Evolutionary conservation across 2,113 vertebrate species (phyloP).

Genomic region (Gadus macrocephalus): DNA sequence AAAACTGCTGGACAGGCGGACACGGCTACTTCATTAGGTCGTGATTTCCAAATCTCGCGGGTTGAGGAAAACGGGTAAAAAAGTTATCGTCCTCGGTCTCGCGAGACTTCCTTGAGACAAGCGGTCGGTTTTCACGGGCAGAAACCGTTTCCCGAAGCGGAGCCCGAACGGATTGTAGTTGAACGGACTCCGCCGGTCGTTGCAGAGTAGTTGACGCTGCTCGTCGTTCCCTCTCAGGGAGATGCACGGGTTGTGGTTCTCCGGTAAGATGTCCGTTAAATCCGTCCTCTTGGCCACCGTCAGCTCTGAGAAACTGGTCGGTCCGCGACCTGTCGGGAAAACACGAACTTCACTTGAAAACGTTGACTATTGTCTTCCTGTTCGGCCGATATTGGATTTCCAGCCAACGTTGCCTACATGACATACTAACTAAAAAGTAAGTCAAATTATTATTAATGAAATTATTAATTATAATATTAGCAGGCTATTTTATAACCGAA

Average conservation of each 20-base stretch:
- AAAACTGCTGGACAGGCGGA: neutral
- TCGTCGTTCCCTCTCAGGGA: conserved; percentile 61
- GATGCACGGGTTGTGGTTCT: conserved; percentile 60
- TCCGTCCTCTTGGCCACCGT: conserved; percentile 25
- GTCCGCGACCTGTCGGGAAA: conserved; percentile 24
- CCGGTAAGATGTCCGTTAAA: conserved; percentile 25
- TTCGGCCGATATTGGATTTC: neutral
- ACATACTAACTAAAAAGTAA: neutral
- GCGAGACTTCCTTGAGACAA: conserved; percentile 16
- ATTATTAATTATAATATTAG: too few species aligned
- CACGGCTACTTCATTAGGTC: conserved; percentile 30
- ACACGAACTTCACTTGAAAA: neutral
- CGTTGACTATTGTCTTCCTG: too few species aligned
- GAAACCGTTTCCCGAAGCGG: conserved; percentile 72
- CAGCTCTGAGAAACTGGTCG: neutral
- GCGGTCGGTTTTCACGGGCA: neutral
- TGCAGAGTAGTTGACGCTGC: conserved; percentile 65
- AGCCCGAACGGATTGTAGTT: conserved; percentile 76
- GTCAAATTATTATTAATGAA: neutral
- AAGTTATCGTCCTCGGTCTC: conserved; percentile 25
- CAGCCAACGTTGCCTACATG: neutral
- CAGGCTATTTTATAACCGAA: too few species aligned
- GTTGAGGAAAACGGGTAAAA: conserved; percentile 46
- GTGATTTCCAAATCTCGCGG: conserved; percentile 44
- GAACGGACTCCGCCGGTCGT: conserved; percentile 69